Percentiles rank a stretch among this genome's conserved stretches.
phyloP scores from a whole-genome alignment of 2,113 vertebrate genomes.

The Neodon shergylaensis region DNA sequence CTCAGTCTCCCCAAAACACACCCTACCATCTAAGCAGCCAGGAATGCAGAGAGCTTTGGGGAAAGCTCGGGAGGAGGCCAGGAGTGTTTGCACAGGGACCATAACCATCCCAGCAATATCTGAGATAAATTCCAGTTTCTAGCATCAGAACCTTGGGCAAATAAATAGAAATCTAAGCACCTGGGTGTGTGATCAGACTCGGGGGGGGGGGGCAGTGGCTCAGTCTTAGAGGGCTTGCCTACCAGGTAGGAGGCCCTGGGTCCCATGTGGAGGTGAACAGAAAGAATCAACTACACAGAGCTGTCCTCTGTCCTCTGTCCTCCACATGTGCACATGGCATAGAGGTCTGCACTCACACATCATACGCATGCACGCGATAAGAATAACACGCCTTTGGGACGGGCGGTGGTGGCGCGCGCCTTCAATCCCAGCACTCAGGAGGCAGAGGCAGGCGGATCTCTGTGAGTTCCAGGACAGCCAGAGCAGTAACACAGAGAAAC shows the following conservation, averaged over 20 bases:
- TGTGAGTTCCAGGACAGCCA: not conserved
- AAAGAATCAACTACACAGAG: not conserved
- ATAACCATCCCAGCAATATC: not conserved
- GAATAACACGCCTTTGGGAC: not conserved
- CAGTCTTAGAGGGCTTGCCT: not conserved
- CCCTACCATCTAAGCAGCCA: not conserved
- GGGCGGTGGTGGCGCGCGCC: no score
- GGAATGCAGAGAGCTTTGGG: slow-evolving; percentile 45
- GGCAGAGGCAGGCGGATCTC: no score
- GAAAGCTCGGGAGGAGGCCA: not conserved
- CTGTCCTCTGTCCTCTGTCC: not conserved
- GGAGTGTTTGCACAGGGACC: not conserved
- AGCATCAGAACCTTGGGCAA: not conserved
- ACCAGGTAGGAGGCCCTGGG: not conserved
- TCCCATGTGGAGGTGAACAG: not conserved
- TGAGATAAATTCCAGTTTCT: not conserved
- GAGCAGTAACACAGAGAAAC: not conserved
- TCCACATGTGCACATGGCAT: not conserved
- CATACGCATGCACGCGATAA: not conserved
- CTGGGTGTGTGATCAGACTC: not conserved
- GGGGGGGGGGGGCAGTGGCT: not conserved
- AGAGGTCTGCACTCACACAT: not conserved
- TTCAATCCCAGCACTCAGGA: not conserved
- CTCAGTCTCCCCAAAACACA: not conserved
- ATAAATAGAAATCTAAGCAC: not conserved